Base-by-base conservation (phyloP, 2,113 vertebrate species). In the Scophthalmus maximus region DNA sequence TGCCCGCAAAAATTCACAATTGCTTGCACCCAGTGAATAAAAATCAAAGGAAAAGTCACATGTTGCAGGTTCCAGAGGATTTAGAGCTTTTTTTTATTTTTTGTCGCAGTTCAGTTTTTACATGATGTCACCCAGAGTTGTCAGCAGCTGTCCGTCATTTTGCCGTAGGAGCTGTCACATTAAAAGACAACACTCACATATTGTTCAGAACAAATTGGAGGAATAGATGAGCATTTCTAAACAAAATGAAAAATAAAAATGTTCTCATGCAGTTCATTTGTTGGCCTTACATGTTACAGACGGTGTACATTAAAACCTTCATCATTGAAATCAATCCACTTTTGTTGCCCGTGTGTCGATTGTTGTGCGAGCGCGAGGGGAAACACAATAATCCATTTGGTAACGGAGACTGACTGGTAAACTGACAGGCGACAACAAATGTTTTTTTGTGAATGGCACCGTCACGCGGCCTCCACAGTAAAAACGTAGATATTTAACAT, bases 401-500 rank as follows among this genome's bases (percentile, higher is more conserved):
- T 14, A 6, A 15, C 3, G 17, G 36, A 40, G 36, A 15, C 36
- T 40, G 36, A 40, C 14, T 40, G 30, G n/a, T 1, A 46, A 61
- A 59, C 34, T 8, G 32, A 60, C 59, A 22, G n/a, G 30, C 40
- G 57, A 82, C 20, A 1, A 22, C 44, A n/a, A 44, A 40, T 12
- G 8, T 32, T 69, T 66, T 20, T n/a, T n/a, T n/a, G n/a, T n/a
- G n/a, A n/a, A n/a, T n/a, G n/a, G n/a, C n/a, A 65, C 46, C 52
- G 18, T 70, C 32, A 29, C 44, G 12, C n/a, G 32, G n/a, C 12
- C 17, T 46, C 56, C 2, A 5, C 34, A 38, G 47, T 18, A 26
- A 65, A 40, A 36, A 15, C 30, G 40, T 7, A 59, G 20, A 56
- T 62, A 11, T 56, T 68, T 30, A 52, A 68, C 25, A 27, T 68